Evolutionary conservation across 2,888 invertebrate genomes (phyloP).

Genomic region (Cyclophora punctaria): DNA sequence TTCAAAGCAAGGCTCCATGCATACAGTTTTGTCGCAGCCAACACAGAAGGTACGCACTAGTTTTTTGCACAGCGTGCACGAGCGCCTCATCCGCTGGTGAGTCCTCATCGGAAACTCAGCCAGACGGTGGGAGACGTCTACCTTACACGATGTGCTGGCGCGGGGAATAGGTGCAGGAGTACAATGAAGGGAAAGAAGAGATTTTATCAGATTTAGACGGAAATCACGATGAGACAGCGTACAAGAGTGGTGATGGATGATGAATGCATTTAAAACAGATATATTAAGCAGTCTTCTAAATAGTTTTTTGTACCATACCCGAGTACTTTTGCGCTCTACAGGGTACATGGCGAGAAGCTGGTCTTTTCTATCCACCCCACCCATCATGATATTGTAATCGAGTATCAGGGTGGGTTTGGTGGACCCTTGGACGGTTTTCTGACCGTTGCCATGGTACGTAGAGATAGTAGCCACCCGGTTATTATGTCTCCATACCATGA

Average conservation of each 20-base stretch:
- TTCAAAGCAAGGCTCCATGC: slow-evolving; percentile 1
- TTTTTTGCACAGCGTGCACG: background rate
- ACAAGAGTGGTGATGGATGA: slow-evolving; percentile 3
- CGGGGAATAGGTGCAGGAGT: background rate
- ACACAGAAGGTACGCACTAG: too few species aligned
- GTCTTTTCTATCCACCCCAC: background rate
- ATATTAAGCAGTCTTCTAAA: slow-evolving; percentile 9
- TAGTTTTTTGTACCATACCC: slow-evolving; percentile 20
- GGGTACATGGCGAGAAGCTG: slow-evolving; percentile 5
- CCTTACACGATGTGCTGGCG: background rate
- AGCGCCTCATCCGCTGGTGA: background rate
- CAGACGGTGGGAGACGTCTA: background rate
- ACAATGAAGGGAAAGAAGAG: background rate
- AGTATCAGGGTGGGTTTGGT: slow-evolving; percentile 1
- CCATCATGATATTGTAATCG: background rate
- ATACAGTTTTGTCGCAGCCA: background rate
- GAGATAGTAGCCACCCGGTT: background rate
- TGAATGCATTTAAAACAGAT: slow-evolving; percentile 7
- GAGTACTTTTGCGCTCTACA: too few species aligned
- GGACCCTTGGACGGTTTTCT: slow-evolving; percentile 12
- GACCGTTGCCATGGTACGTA: slow-evolving; percentile 1
- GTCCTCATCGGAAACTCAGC: background rate
- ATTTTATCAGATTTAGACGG: background rate
- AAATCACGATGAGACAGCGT: background rate
- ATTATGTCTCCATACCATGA: slow-evolving; percentile 18